These are phyloP conservation scores for Lytechinus pictus DNA, from an alignment of 35 echinoderm and acorn worm species.

Conservation along the genomic window DNA sequence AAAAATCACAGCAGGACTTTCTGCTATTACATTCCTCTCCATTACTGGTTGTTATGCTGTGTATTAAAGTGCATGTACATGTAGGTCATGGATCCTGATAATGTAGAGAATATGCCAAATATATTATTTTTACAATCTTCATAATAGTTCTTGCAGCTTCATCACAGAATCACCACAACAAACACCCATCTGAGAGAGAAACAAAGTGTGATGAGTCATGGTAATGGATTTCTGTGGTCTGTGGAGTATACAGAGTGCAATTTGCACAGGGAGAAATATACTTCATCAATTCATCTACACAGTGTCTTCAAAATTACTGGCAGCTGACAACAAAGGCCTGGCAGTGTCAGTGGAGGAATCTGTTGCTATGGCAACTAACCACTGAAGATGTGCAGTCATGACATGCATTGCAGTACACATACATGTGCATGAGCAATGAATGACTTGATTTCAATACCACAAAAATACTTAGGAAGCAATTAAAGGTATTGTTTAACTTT, in stretches of 20 bases:
- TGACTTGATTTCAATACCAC: background rate
- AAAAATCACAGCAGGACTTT: too few relatives aligned
- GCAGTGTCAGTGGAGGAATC: background rate
- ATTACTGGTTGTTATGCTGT: too few relatives aligned
- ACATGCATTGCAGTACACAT: background rate
- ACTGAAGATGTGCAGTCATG: background rate
- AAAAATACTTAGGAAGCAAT: background rate
- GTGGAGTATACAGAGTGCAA: background rate
- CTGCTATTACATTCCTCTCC: too few relatives aligned
- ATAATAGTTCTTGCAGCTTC: background rate
- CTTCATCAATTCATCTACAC: background rate
- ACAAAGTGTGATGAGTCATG: constrained; percentile 11
- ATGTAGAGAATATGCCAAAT: background rate
- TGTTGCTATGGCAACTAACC: background rate
- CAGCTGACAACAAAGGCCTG: background rate
- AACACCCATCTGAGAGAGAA: background rate
- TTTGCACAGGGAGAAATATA: background rate
- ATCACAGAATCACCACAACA: background rate
- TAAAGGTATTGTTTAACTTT: background rate
- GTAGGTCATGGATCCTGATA: too few relatives aligned
- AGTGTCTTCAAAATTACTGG: background rate
- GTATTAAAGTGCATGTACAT: too few relatives aligned
- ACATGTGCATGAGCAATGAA: background rate
- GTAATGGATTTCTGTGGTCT: constrained; percentile 11
- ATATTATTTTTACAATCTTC: background rate